Conservation (phyloP, 2,113 vertebrate species). For the Todiramphus chloris region DNA sequence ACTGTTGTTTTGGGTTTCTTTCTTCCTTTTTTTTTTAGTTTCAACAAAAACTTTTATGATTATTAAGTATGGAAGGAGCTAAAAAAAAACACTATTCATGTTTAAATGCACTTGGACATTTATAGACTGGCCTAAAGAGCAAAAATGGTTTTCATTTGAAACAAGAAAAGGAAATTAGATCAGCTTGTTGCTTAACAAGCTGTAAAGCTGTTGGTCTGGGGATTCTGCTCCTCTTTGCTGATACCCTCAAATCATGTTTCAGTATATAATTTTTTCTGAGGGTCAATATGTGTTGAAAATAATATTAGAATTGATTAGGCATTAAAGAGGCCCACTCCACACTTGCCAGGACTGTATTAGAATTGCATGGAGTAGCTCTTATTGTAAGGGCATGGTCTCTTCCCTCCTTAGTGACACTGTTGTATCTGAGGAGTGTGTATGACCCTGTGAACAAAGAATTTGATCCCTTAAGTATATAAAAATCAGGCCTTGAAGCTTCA, state of each 20-base stretch:
- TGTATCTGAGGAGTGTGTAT: not conserved
- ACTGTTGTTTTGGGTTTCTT: not conserved
- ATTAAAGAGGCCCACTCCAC: not conserved
- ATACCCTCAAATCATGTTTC: not conserved
- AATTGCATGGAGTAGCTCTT: not conserved
- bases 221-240: not conserved
- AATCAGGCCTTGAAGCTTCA: not conserved
- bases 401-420: not conserved
- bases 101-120: not conserved
- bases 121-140: not conserved
- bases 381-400: rapidly evolving
- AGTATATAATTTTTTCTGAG: not conserved
- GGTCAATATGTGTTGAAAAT: not conserved
- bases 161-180: not conserved
- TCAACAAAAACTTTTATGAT: not conserved
- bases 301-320: not conserved
- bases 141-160: not conserved
- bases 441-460: not conserved
- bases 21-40: not conserved
- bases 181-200: not conserved
- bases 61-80: not conserved
- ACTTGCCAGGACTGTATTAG: not conserved
- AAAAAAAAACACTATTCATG: not conserved
- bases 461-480: not conserved
- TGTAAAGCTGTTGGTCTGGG: not conserved